Base-by-base conservation (phyloP, 2,888 invertebrate genomes). In the Cabera pusaria region DNA sequence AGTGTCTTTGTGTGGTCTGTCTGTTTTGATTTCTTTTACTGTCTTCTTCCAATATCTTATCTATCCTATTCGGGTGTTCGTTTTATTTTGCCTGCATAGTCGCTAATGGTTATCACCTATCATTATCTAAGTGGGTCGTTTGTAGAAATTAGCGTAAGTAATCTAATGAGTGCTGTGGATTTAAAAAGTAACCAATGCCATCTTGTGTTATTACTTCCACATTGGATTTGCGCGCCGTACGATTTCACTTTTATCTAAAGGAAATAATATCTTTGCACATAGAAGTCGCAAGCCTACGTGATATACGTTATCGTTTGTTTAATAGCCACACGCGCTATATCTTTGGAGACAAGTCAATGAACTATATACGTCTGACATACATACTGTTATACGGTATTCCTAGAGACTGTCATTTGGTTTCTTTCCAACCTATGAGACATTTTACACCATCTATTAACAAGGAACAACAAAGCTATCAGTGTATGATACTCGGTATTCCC, bases 251-350 rank as follows among this genome's bases (percentile, higher is more conserved):
- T n/a, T 26, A 39, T 46, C 36, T 45, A 16, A 26, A 29, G 43
- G 42, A 47, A 52, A 49, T 33, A 34, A 26, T 39, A 38, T 28
- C 33, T 49, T 39, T 41, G 31, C 42, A 41, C 40, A 43, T n/a
- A 41, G 44, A 47, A 52, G 49, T 47, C 24, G 25, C 44, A 45
- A 42, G 45, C 41, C 33, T 37, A 39, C n/a, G 9, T 18, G 35
- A 36, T 32, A 42, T 45, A 40, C 42, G 45, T 29, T 45, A 49
- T 52, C 41, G 36, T 44, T 34, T 21, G 24, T 32, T 22, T 43
- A 37, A 44, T 45, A 37, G 22, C 27, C 24, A 40, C 28, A 25
- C 38, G 41, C 44, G 44, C 33, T 10, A 21, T 22, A 26, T 35
- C 25, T 25, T 29, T 34, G 29, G 29, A 35, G 18, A 10, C 22